Percentiles rank a stretch among this genome's conserved stretches.
Evolutionary conservation across 2,888 invertebrate genomes (phyloP).

Genomic region (Protula sp.): DNA sequence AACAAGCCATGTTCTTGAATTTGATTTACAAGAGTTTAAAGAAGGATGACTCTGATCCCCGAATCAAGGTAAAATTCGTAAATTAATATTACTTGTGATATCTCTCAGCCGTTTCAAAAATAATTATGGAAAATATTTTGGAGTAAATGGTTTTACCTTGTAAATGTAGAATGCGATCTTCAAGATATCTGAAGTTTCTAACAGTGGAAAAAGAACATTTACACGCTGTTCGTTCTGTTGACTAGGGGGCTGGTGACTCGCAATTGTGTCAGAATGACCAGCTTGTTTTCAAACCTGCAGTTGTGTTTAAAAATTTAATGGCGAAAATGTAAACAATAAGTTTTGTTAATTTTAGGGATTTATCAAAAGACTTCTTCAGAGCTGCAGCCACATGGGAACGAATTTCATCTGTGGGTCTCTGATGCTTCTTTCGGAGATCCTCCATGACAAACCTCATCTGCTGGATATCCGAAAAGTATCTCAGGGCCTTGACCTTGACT

Average conservation of each 20-base stretch:
- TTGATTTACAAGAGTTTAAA: constrained; percentile 79
- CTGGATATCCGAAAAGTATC: not conserved
- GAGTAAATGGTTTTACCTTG: no score
- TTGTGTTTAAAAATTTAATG: no score
- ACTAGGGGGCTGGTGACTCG: no score
- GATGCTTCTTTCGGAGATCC: constrained; percentile 68
- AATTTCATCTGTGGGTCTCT: constrained; percentile 77
- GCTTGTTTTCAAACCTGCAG: no score
- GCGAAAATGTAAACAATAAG: not conserved
- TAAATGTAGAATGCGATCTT: no score
- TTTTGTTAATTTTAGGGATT: constrained; percentile 61
- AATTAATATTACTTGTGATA: no score
- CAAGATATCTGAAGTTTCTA: no score
- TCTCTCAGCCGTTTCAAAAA: no score
- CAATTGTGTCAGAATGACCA: no score
- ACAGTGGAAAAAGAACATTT: no score
- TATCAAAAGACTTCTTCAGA: constrained; percentile 74
- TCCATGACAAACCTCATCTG: not conserved
- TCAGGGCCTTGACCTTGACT: constrained; percentile 23
- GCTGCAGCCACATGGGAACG: constrained; percentile 61
- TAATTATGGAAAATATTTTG: no score
- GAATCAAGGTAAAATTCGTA: constrained; percentile 64
- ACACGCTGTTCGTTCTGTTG: no score
- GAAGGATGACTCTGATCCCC: constrained; percentile 66
- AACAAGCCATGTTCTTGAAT: constrained; percentile 72